Conservation (phyloP, 2,888 invertebrate species). For the Agrotis exclamationis region DNA sequence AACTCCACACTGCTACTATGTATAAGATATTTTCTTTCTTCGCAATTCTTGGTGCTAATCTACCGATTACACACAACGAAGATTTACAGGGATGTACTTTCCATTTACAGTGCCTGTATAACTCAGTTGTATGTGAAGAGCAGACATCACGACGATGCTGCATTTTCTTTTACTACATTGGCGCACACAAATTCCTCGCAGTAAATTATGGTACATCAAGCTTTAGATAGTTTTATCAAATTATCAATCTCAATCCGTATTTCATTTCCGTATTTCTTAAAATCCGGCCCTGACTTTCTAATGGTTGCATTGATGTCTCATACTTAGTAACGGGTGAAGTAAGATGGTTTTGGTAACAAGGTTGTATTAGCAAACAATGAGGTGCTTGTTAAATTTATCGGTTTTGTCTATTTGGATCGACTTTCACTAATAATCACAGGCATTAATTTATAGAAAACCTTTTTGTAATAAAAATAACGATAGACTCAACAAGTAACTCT, state of each 20-base stretch:
- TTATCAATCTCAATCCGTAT: background rate
- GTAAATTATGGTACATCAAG: background rate
- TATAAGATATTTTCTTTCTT: background rate
- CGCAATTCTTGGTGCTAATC: background rate
- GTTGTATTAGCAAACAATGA: background rate
- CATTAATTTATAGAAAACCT: too few species aligned
- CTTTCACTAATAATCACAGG: too few species aligned
- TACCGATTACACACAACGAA: background rate
- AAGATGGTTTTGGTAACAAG: background rate
- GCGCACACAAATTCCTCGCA: background rate
- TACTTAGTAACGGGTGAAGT: background rate
- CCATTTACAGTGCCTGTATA: background rate
- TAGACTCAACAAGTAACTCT: too few species aligned
- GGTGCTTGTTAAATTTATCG: background rate
- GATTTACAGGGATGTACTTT: background rate
- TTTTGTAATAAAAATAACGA: too few species aligned
- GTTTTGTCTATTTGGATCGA: background rate
- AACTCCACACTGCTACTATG: background rate
- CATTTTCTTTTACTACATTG: background rate
- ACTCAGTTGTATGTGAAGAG: background rate
- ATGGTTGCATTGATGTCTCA: background rate
- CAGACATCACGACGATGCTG: background rate
- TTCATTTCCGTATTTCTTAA: too few species aligned
- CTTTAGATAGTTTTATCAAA: background rate
- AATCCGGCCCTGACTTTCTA: background rate